phyloP scores from a whole-genome alignment of 2,888 invertebrate genomes.

The Nomada flava region DNA sequence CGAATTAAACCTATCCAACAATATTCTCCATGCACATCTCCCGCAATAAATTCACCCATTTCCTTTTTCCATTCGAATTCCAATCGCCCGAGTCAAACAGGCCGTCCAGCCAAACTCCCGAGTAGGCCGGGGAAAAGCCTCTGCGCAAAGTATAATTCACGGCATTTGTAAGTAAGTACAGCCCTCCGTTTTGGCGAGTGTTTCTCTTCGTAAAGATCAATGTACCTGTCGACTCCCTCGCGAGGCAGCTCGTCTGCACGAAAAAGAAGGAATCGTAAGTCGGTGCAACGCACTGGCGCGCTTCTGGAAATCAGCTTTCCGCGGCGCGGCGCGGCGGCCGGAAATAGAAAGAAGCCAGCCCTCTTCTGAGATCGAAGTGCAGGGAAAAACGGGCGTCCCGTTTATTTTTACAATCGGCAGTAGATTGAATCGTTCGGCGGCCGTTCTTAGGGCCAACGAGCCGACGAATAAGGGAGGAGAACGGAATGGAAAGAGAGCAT shows the following conservation, averaged over 20 bases:
- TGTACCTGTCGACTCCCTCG: conserved; percentile 47
- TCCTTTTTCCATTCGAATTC: no score
- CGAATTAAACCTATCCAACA: neutral
- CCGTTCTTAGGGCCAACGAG: conserved; percentile 37
- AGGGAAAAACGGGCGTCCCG: conserved; percentile 62
- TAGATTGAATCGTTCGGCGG: conserved; percentile 75
- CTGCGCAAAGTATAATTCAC: neutral
- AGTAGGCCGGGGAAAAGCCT: neutral
- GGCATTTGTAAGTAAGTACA: neutral
- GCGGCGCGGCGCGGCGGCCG: conserved; percentile 50
- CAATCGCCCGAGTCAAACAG: no score
- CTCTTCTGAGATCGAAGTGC: conserved; percentile 74
- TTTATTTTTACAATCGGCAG: conserved; percentile 79
- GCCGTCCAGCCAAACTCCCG: no score
- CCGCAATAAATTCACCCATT: neutral
- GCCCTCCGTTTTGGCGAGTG: neutral
- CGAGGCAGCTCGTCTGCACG: neutral
- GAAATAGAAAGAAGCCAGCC: conserved; percentile 69
- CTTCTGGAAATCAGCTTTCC: conserved; percentile 60
- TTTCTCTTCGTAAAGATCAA: conserved; percentile 40
- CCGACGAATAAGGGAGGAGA: neutral
- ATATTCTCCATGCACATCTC: no score
- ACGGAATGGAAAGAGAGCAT: conserved; percentile 69
- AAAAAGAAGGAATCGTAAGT: neutral
- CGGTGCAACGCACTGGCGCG: conserved; percentile 43